These are phyloP conservation scores for Cecropterus lyciades DNA, from an alignment of 1,140 invertebrate genomes.

Conservation along the genomic window DNA sequence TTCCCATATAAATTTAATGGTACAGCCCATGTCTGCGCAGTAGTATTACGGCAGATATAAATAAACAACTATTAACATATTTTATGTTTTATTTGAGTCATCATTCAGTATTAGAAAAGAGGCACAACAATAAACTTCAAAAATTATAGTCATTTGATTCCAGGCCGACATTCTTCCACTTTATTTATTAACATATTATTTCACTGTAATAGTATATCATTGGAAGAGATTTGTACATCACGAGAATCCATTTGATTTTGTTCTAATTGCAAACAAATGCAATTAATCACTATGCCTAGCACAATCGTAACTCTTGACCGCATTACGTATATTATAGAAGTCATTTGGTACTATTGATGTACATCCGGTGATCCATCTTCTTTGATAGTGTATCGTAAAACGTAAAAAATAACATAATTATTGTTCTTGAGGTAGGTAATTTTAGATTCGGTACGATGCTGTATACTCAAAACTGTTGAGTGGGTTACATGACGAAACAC, in stretches of 20 bases:
- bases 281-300: slow-evolving; percentile 46
- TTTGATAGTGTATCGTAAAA: slow-evolving; percentile 7
- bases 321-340: slow-evolving; percentile 40
- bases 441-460: slow-evolving; percentile 5
- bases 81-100: no score
- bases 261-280: slow-evolving; percentile 39
- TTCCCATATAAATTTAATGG: no score
- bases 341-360: slow-evolving; percentile 35
- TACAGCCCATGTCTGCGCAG: no score
- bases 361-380: slow-evolving; percentile 25
- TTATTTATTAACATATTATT: background rate
- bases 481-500: background rate
- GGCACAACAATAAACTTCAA: no score
- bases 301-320: slow-evolving; percentile 45
- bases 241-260: slow-evolving; percentile 5
- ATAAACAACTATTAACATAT: no score
- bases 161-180: no score
- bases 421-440: background rate
- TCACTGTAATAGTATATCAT: background rate
- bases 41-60: no score
- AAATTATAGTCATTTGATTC: no score
- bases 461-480: background rate
- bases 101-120: no score
- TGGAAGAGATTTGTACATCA: background rate
- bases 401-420: slow-evolving; percentile 25